Evolutionary conservation across 1,140 invertebrate species (phyloP).

Genomic region (Berghia stephanieae): DNA sequence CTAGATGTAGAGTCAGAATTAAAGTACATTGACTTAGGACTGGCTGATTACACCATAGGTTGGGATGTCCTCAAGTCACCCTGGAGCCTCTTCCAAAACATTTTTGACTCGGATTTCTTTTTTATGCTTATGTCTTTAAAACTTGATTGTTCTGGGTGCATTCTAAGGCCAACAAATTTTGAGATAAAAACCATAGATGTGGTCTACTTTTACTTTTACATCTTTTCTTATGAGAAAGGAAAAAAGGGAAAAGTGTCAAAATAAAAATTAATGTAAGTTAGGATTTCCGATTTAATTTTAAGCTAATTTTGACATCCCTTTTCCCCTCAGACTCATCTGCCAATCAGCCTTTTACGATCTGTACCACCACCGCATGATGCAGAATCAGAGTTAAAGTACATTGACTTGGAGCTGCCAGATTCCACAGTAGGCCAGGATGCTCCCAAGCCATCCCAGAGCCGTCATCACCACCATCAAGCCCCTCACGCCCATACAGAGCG

Average conservation of each 20-base stretch:
- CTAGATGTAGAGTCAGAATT: constrained; percentile 39
- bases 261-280: background rate
- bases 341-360: constrained; percentile 33
- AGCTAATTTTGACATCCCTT: constrained; percentile 19
- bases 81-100: too few species aligned
- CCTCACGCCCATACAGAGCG: constrained; percentile 24
- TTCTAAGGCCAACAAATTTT: background rate
- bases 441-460: constrained; percentile 14
- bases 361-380: constrained; percentile 39
- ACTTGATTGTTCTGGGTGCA: background rate
- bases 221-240: background rate
- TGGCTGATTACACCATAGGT: constrained; percentile 35
- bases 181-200: too few species aligned
- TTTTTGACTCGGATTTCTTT: too few species aligned
- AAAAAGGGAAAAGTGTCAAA: background rate
- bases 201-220: background rate
- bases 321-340: constrained; percentile 31
- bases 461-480: constrained; percentile 8
- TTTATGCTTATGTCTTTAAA: too few species aligned
- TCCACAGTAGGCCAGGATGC: constrained; percentile 33
- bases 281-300: background rate
- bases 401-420: constrained; percentile 46
- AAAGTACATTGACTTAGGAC: constrained; percentile 50
- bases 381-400: constrained; percentile 48
- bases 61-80: constrained; percentile 25